Evolutionary conservation across 1,140 invertebrate species (phyloP), one percentile per base, ranked within the genome.

Genomic region (Pentalonia nigronervosa): DNA sequence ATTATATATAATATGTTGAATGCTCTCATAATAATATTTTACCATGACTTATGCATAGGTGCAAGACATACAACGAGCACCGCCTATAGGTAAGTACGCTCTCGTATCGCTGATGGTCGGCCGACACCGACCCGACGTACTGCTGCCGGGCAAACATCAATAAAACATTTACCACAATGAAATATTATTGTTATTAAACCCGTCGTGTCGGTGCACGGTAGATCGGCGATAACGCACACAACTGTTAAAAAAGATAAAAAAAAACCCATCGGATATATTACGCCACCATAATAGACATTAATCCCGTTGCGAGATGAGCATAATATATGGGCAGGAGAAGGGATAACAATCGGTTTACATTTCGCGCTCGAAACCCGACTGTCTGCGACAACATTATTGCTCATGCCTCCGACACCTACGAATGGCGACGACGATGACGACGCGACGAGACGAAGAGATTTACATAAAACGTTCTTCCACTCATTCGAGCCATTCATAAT

Each of bases 71-170:
- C 60, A 67, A 11, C 60, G 25, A 67, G 30, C 60, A 60, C 60
- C n/a, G 60, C 60, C 60, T n/a, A 17, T 76, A n/a, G 30, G 30
- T n/a, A 67, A 30, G 60, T 76, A 76, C 14, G 50, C 50, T 21
- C 20, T n/a, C 60, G 60, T n/a, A 76, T 14, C n/a, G 25, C 36
- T 41, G 23, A 23, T 9, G 41, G 83, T 41, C 11, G 83, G 9
- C 83, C 83, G 23, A 45, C 83, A 45, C 23, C 41, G 36, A n/a
- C 60, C 60, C 60, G 21, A 83, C n/a, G 17, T 7, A 56, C 53
- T 41, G 89, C 89, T 41, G 36, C 30, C 89, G 89, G 89, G 25
- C 53, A 76, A 56, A 91, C 56, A 60, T 91, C 56, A 45, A 91
- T 91, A 84, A 76, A 76, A n/a, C 36, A 25, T 41, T 41, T 47